phyloP scores from a whole-genome alignment of 2,113 vertebrate genomes.

The Spea bombifrons region DNA sequence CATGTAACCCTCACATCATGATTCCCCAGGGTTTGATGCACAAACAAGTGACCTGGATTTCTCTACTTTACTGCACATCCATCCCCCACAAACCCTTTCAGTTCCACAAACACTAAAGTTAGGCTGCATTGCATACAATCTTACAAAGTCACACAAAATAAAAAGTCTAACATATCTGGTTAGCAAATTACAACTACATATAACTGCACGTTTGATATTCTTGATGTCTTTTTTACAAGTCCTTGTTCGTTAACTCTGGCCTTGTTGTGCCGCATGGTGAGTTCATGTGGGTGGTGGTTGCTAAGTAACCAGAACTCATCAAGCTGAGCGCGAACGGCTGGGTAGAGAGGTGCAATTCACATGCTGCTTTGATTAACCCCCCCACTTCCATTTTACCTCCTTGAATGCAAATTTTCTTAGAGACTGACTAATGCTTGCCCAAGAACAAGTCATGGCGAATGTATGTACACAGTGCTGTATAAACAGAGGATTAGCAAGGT shows the following conservation, averaged over 20 bases:
- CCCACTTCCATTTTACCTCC: background rate
- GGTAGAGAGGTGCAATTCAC: conserved; percentile 11
- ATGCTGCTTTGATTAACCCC: conserved; percentile 16
- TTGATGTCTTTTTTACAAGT: conserved; percentile 10
- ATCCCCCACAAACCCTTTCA: background rate
- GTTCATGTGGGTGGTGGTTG: conserved; percentile 43
- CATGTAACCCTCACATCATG: conserved; percentile 12
- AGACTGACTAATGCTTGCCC: too few relatives aligned
- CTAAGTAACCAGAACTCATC: conserved; percentile 40
- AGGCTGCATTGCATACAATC: background rate
- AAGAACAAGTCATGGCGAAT: too few relatives aligned
- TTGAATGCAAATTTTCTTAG: too few relatives aligned
- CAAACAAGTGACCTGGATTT: conserved; percentile 39
- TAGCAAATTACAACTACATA: background rate
- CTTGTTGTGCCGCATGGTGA: conserved; percentile 26
- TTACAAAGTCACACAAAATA: background rate
- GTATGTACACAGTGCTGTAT: too few relatives aligned
- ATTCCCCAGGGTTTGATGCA: conserved; percentile 12
- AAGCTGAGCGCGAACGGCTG: conserved; percentile 10
- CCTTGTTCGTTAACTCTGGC: conserved; percentile 7
- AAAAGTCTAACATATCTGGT: background rate
- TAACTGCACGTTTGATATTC: background rate
- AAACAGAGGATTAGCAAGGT: too few relatives aligned
- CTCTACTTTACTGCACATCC: background rate
- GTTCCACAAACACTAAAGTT: background rate